Evolutionary conservation across 2,797 vertebrate genomes (phyloP).

Genomic region (Tokudaia muenninki): DNA sequence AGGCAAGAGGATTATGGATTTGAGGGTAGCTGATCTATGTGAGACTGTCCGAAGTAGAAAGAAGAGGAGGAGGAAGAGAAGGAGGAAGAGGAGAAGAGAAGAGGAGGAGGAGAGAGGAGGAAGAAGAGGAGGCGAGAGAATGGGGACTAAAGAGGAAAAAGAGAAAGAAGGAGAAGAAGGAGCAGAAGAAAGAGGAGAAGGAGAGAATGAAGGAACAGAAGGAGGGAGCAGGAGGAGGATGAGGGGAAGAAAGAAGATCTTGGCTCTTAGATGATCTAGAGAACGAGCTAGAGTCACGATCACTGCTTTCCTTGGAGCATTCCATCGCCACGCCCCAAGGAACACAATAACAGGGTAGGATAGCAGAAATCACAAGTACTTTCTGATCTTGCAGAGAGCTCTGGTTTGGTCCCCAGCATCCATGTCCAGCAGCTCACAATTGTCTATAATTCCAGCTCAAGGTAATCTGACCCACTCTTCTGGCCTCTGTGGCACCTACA

Average conservation of each 20-base stretch:
- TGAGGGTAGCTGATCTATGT: neutral
- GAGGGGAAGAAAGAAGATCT: neutral
- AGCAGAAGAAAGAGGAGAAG: neutral
- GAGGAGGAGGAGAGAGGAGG: neutral
- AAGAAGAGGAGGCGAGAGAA: no score
- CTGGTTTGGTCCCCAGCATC: neutral
- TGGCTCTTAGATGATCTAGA: neutral
- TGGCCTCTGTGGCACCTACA: neutral
- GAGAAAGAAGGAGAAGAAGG: neutral
- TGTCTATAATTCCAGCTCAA: neutral
- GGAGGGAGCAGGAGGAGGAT: neutral
- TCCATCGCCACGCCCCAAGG: neutral
- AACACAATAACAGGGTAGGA: neutral
- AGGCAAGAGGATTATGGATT: neutral
- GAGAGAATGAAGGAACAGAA: neutral
- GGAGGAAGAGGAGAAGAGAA: no score
- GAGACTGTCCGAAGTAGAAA: neutral
- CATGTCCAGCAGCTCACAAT: neutral
- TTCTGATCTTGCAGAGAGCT: neutral
- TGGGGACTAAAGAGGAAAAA: neutral
- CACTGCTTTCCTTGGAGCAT: constrained; percentile 2
- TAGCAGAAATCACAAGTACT: constrained; percentile 3
- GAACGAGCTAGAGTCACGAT: neutral
- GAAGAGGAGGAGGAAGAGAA: neutral
- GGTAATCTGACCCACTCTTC: neutral